Conservation (phyloP, 2,888 invertebrate genomes). For the Dryocosmus kuriphilus region DNA sequence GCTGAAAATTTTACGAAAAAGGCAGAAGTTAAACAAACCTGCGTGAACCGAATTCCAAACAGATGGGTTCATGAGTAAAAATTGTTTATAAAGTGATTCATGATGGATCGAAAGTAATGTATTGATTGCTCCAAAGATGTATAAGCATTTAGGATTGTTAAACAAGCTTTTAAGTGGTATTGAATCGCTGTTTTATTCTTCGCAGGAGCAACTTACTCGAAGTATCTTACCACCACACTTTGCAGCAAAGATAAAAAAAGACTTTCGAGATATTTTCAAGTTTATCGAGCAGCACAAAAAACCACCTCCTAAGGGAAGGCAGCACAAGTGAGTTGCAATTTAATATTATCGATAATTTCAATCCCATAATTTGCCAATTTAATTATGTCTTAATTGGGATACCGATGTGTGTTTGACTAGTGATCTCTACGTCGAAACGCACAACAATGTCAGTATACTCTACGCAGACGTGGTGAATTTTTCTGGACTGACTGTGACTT, state of each 20-base stretch:
- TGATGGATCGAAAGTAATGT: slow-evolving; percentile 4
- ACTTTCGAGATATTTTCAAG: slow-evolving; percentile 78
- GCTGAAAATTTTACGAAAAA: too few relatives aligned
- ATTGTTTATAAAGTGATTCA: background rate
- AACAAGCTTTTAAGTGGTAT: background rate
- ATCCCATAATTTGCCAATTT: slow-evolving; percentile 16
- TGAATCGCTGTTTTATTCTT: slow-evolving; percentile 35
- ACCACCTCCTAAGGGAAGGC: slow-evolving; percentile 71
- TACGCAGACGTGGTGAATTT: slow-evolving; percentile 97
- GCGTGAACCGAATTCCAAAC: too few relatives aligned
- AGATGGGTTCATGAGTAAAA: slow-evolving; percentile 5
- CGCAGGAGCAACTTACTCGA: slow-evolving; percentile 88
- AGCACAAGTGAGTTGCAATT: slow-evolving; percentile 75
- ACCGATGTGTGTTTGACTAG: slow-evolving; percentile 76
- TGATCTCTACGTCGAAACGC: slow-evolving; percentile 91
- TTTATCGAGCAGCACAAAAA: slow-evolving; percentile 76
- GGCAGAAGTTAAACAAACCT: too few relatives aligned
- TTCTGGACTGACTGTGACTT: slow-evolving; percentile 90
- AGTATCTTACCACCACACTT: slow-evolving; percentile 93
- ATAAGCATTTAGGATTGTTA: background rate
- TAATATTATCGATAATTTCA: slow-evolving; percentile 20
- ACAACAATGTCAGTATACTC: slow-evolving; percentile 92
- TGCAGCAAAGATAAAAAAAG: slow-evolving; percentile 81
- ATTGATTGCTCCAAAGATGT: background rate
- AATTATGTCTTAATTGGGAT: too few relatives aligned